phyloP scores from a whole-genome alignment of 37 sponge, comb jelly and placozoan species.

The Diacarnus erythraeanus region DNA sequence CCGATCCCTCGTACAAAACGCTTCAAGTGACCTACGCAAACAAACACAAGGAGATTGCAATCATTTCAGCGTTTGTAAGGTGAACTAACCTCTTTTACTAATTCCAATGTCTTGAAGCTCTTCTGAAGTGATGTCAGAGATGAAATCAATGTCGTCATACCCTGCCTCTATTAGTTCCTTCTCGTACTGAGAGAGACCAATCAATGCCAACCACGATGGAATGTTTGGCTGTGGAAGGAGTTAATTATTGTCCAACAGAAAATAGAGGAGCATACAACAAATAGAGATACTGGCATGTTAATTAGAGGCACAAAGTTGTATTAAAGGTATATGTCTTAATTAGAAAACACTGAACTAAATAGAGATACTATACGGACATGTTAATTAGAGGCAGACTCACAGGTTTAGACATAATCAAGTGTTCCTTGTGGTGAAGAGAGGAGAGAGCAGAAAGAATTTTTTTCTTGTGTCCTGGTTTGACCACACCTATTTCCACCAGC shows the following conservation, averaged over 20 bases:
- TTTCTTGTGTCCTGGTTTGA: constrained; percentile 87
- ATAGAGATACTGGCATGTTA: too few species aligned
- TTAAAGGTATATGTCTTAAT: not conserved
- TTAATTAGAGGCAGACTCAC: constrained; percentile 35
- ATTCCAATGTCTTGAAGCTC: constrained; percentile 86
- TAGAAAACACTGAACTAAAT: too few species aligned
- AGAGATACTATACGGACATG: not conserved
- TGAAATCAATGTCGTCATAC: constrained; percentile 93
- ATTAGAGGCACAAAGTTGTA: too few species aligned
- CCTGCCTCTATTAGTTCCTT: constrained; percentile 69
- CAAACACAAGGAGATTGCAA: not conserved
- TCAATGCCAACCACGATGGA: constrained; percentile 58
- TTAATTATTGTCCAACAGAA: not conserved
- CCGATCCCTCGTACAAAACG: constrained; percentile 53
- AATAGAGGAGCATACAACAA: not conserved
- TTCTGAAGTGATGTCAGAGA: constrained; percentile 73
- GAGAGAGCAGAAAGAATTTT: constrained; percentile 69
- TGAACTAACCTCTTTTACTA: constrained; percentile 59
- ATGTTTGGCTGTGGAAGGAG: constrained; percentile 44
- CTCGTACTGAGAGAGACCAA: constrained; percentile 64
- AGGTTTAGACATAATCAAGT: constrained; percentile 54
- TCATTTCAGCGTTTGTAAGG: not conserved
- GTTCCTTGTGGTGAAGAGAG: constrained; percentile 43
- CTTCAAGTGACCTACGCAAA: constrained; percentile 73
- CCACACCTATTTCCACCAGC: constrained; percentile 78